Conservation (phyloP, 2,113 vertebrate species). For the Neomonachus schauinslandi region DNA sequence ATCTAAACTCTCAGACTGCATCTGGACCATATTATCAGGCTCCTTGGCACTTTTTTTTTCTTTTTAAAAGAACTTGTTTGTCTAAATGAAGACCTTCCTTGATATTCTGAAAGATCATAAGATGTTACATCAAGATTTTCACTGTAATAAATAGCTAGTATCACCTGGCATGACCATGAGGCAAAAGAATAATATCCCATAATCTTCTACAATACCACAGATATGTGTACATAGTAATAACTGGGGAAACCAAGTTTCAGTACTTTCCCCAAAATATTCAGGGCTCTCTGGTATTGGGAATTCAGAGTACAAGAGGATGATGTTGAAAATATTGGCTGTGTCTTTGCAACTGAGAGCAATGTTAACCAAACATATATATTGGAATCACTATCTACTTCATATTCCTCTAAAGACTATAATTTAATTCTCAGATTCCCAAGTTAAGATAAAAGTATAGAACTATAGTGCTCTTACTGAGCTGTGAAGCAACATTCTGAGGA, state of each 20-base stretch:
- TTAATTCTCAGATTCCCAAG: conserved; percentile 24
- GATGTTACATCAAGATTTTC: conserved; percentile 15
- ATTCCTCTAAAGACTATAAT: conserved; percentile 20
- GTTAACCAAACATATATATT: conserved; percentile 20
- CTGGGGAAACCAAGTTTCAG: not conserved
- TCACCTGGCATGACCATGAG: not conserved
- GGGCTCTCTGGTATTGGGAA: not conserved
- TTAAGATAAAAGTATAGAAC: conserved; percentile 43
- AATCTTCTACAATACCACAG: not conserved
- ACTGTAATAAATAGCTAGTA: not conserved
- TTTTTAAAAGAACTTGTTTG: conserved; percentile 24
- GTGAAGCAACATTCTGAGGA: conserved; percentile 6
- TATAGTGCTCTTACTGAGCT: conserved; percentile 6
- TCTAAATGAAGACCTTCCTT: conserved; percentile 35
- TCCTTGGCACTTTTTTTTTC: conserved; percentile 23
- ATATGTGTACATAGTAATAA: conserved; percentile 10
- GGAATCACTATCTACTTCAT: conserved; percentile 27
- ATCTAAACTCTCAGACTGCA: not conserved
- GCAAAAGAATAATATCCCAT: conserved; percentile 6
- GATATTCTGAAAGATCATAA: conserved; percentile 36
- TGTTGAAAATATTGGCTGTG: conserved; percentile 23
- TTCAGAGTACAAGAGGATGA: not conserved
- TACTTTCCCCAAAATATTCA: conserved; percentile 10
- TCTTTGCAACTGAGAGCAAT: conserved; percentile 15
- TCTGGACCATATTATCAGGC: not conserved